phyloP scores from a whole-genome alignment of 2,113 vertebrate species.

The Melanotaenia duboulayi region DNA sequence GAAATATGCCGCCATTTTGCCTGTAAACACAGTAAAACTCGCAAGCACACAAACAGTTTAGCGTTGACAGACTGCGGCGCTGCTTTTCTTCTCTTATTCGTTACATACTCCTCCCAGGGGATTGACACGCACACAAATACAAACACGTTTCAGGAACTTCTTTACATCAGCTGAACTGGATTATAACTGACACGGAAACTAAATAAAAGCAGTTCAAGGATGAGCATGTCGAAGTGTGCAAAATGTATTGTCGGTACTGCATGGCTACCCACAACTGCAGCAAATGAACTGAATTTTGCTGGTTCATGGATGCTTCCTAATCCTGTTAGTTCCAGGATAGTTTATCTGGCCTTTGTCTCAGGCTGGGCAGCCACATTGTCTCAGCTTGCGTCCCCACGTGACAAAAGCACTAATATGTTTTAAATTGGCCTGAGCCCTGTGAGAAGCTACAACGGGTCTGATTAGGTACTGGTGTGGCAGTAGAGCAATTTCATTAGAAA shows the following conservation, averaged over 20 bases:
- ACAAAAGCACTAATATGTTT: conserved; percentile 69
- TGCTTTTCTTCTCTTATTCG: conserved; percentile 51
- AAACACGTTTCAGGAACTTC: conserved; percentile 49
- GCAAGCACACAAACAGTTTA: conserved; percentile 40
- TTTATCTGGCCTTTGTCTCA: conserved; percentile 48
- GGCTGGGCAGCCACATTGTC: conserved; percentile 51
- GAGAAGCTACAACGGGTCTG: conserved; percentile 41
- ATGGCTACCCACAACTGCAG: conserved; percentile 11
- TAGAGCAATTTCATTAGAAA: conserved; percentile 52
- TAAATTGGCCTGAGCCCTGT: conserved; percentile 64
- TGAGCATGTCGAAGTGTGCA: conserved; percentile 29
- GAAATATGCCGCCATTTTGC: conserved; percentile 61
- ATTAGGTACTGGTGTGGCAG: conserved; percentile 45
- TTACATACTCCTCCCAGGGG: conserved; percentile 49
- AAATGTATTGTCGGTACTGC: conserved; percentile 12
- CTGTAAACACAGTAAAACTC: conserved; percentile 51
- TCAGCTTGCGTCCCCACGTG: conserved; percentile 47
- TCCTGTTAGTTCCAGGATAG: conserved; percentile 64
- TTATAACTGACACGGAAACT: conserved; percentile 47
- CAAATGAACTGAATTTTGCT: conserved; percentile 33
- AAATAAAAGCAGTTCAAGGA: conserved; percentile 47
- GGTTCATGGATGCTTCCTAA: conserved; percentile 55
- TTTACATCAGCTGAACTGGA: conserved; percentile 47
- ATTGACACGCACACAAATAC: conserved; percentile 45
- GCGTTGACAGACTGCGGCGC: conserved; percentile 60